Conservation (phyloP, 2,113 vertebrate species). For the Mirza zaza region DNA sequence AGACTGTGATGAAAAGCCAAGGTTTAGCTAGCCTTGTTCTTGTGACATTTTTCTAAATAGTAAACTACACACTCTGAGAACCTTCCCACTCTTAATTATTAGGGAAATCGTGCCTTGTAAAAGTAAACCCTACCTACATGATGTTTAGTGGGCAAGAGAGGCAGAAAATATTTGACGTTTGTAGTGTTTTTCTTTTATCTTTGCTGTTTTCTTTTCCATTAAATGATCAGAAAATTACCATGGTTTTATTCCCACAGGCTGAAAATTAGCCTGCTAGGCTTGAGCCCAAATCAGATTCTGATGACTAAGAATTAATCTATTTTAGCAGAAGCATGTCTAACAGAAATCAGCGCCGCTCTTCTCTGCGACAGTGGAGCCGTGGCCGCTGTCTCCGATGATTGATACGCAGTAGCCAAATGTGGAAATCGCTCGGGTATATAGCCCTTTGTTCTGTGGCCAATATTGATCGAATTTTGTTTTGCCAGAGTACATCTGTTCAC, state of each 20-base stretch:
- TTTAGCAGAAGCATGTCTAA: slow-evolving; percentile 32
- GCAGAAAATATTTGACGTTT: not conserved
- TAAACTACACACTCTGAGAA: not conserved
- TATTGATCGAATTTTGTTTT: slow-evolving; percentile 36
- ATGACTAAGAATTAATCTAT: slow-evolving; percentile 64
- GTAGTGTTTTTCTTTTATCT: slow-evolving; percentile 49
- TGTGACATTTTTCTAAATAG: not conserved
- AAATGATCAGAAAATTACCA: slow-evolving; percentile 59
- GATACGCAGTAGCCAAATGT: not conserved
- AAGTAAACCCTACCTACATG: not conserved
- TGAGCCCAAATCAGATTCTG: slow-evolving; percentile 41
- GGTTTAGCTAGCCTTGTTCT: not conserved
- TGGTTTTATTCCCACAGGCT: slow-evolving; percentile 54
- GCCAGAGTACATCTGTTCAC: slow-evolving; percentile 38
- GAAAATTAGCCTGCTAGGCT: slow-evolving; percentile 58
- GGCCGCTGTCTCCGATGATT: not conserved
- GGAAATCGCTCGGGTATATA: not conserved
- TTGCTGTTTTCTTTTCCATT: slow-evolving; percentile 42
- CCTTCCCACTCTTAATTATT: not conserved
- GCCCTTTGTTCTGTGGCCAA: slow-evolving; percentile 50
- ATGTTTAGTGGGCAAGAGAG: not conserved
- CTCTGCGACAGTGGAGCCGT: not conserved
- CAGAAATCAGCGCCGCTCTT: not conserved
- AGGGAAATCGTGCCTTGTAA: not conserved
- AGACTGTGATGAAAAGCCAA: not conserved